Evolutionary conservation across 2,888 invertebrate genomes (phyloP).

Genomic region (Lasioglossum morio): DNA sequence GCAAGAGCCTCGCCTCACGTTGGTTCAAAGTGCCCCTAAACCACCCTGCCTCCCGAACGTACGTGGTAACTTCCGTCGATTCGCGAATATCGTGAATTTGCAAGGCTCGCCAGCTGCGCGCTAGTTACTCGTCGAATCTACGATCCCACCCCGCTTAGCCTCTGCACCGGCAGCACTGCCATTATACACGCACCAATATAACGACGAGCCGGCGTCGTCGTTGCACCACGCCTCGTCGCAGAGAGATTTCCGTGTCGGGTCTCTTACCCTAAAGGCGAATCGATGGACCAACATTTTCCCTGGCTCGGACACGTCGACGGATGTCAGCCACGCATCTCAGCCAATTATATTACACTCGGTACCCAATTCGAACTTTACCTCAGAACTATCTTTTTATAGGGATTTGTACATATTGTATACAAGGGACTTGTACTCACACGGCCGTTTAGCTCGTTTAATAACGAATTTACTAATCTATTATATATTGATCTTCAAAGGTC

Average conservation of each 20-base stretch:
- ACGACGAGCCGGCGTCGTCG: conserved; percentile 22
- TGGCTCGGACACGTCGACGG: not conserved
- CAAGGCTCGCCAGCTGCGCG: conserved; percentile 72
- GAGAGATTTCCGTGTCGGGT: not conserved
- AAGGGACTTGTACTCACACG: no score
- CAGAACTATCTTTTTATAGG: no score
- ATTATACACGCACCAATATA: conserved; percentile 43
- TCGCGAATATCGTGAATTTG: conserved; percentile 72
- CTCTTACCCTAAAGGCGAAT: not conserved
- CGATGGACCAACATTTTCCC: not conserved
- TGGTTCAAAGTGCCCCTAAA: conserved; percentile 68
- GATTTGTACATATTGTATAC: no score
- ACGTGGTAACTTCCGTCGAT: conserved; percentile 72
- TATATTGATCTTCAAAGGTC: no score
- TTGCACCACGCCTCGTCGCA: not conserved
- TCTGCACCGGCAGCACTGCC: conserved; percentile 30
- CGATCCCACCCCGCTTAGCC: conserved; percentile 47
- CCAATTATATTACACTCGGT: not conserved
- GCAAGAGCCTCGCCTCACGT: conserved; percentile 65
- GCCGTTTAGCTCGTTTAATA: no score
- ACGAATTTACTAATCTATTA: no score
- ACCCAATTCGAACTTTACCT: no score
- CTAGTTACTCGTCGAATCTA: conserved; percentile 69
- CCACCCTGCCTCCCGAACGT: conserved; percentile 59
- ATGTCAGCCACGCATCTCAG: not conserved